Base-by-base conservation (phyloP, 2,113 vertebrate genomes). In the Rhizomys pruinosus region DNA sequence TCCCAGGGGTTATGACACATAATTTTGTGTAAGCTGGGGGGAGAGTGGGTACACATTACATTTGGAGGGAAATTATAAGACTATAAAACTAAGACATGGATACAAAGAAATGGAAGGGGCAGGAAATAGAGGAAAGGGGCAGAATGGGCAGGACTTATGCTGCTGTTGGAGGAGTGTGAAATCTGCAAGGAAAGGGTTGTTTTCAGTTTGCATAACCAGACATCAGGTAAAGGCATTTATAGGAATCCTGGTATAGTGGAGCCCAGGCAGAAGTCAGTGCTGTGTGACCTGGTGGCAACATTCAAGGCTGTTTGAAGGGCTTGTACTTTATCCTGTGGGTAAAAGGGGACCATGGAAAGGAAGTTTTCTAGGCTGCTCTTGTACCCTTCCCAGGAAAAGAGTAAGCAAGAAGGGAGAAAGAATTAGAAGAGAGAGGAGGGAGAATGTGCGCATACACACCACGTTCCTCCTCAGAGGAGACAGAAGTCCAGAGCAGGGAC, bases 51-150 rank as follows among this genome's bases (percentile, higher is more conserved):
- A 57, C 27, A 19, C 47, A 34, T 4, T 63, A 32, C 27, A 71
- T 80, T 77, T 29, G 15, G 52, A 74, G 61, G 84, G 39, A 88
- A 86, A 81, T 44, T 39, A 63, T 3, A 59, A 69, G 73, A 73
- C 66, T 64, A 7, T 42, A 29, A 96, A 81, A 88, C 19, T 39
- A 93, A 82, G 93, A 80, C n/a, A 44, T 19, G 32, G 68, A 73
- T 76, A 82, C 39, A 89, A 68, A 84, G 59, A 87, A 74, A 66
- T 5, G 44, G n/a, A 71, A 92, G 34, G 29, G 52, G 27, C 63
- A 64, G 13, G 29, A 57, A 80, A 34, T 63, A 55, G 13, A 23
- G 1, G 37, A 68, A 89, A 34, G 20, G 39, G 34, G 9, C 52
- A 61, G 72, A 88, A 74, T 77, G 89, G 42, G 37, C 13, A 59